Percentiles rank a stretch among this genome's conserved stretches.
phyloP scores from a whole-genome alignment of 2,113 vertebrate genomes.

The Hypomesus transpacificus region DNA sequence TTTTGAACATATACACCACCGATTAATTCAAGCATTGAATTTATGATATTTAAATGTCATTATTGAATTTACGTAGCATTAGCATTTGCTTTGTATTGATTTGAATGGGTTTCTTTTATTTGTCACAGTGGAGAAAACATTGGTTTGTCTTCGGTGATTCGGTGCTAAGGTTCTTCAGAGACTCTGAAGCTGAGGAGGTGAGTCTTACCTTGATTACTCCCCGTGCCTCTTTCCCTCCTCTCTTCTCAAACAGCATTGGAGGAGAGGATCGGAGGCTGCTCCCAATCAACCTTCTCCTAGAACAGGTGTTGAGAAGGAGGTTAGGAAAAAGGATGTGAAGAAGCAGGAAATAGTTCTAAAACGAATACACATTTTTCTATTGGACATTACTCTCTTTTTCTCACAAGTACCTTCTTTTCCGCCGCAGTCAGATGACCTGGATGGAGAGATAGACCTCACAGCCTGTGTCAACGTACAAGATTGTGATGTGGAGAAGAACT shows the following conservation, averaged over 20 bases:
- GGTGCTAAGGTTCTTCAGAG: slow-evolving; percentile 87
- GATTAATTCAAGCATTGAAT: neutral
- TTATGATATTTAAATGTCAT: neutral
- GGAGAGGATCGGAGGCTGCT: too few relatives aligned
- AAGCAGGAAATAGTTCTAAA: too few relatives aligned
- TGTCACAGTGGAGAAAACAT: slow-evolving; percentile 88
- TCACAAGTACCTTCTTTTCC: slow-evolving; percentile 12
- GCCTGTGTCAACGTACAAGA: slow-evolving; percentile 82
- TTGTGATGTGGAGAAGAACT: slow-evolving; percentile 86
- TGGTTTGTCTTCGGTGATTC: slow-evolving; percentile 91
- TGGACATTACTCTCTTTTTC: neutral
- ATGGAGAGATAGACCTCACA: slow-evolving; percentile 85
- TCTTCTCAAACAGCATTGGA: too few relatives aligned
- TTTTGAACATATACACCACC: too few relatives aligned
- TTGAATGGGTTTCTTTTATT: slow-evolving; percentile 9
- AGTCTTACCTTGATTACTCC: too few relatives aligned
- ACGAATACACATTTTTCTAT: neutral
- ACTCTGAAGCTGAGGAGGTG: slow-evolving; percentile 91
- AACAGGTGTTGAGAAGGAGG: too few relatives aligned
- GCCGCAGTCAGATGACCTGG: slow-evolving; percentile 81
- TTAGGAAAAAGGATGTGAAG: too few relatives aligned
- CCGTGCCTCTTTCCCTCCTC: too few relatives aligned
- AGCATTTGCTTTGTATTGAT: neutral
- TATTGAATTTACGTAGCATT: neutral
- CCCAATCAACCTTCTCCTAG: too few relatives aligned